Conservation (phyloP, 1,140 invertebrate species). For the Protaetia brevitarsis region DNA sequence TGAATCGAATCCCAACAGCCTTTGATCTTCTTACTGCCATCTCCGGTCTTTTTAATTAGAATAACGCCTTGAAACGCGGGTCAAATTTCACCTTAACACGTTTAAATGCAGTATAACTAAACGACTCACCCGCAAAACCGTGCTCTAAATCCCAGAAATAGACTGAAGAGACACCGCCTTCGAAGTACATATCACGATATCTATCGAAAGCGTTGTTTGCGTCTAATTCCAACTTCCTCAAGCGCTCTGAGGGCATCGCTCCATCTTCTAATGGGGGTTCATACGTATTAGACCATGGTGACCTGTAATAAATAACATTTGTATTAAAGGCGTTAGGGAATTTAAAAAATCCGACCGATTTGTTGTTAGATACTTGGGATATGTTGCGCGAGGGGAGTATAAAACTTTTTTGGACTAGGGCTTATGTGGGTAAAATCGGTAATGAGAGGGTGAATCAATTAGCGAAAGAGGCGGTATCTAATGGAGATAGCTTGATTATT, state of each 20-base stretch:
- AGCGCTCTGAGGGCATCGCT: constrained; percentile 93
- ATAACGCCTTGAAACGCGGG: constrained; percentile 74
- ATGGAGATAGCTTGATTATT: no score
- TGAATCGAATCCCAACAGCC: constrained; percentile 99
- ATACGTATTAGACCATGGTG: constrained; percentile 99
- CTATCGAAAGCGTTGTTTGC: constrained; percentile 98
- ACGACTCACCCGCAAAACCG: constrained; percentile 84
- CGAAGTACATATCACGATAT: constrained; percentile 99
- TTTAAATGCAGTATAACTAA: constrained; percentile 15
- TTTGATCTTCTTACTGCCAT: constrained; percentile 94
- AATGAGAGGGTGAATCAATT: no score
- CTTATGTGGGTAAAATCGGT: no score
- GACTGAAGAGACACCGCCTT: constrained; percentile 98
- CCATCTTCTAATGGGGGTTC: constrained; percentile 98
- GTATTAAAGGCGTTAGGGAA: no score
- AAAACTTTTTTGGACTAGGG: no score
- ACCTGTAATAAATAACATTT: constrained; percentile 71
- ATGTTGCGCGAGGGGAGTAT: no score
- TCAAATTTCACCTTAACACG: constrained; percentile 15
- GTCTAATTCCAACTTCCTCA: constrained; percentile 95
- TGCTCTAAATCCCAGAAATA: constrained; percentile 99
- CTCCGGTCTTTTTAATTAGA: constrained; percentile 97
- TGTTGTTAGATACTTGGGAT: no score
- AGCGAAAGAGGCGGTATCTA: no score
- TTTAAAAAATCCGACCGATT: no score